Evolutionary conservation across 2,797 vertebrate species (phyloP).

Genomic region (Phrynocephalus guinanensis): DNA sequence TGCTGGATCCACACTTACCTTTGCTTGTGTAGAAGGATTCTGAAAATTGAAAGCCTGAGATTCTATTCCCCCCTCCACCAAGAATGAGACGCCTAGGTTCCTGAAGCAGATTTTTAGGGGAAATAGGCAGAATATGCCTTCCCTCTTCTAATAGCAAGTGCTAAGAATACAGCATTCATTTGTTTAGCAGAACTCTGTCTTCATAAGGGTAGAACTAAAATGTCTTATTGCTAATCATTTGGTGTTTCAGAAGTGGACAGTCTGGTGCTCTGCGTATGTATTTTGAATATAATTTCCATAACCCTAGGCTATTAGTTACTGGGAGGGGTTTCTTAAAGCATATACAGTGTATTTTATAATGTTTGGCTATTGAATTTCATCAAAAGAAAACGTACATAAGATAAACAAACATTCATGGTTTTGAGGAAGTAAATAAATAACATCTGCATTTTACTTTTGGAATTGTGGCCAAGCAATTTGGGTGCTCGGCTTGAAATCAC

Average conservation of each 20-base stretch:
- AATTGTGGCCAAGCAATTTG: not conserved
- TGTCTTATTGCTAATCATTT: not conserved
- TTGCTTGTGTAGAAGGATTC: no score
- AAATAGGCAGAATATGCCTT: not conserved
- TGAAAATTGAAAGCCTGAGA: not conserved
- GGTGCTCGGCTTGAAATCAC: not conserved
- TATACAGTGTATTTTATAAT: not conserved
- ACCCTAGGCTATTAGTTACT: no score
- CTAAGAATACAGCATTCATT: not conserved
- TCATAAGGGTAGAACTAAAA: not conserved
- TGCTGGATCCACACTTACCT: not conserved
- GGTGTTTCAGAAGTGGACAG: not conserved
- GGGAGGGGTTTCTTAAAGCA: no score
- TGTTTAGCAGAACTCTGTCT: not conserved
- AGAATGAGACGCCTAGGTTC: not conserved
- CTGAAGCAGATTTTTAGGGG: not conserved
- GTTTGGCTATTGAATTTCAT: not conserved
- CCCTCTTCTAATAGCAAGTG: not conserved
- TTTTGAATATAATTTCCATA: no score
- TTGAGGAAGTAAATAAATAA: not conserved
- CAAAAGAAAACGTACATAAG: not conserved
- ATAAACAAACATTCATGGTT: not conserved
- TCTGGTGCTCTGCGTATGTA: no score
- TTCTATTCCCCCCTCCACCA: not conserved
- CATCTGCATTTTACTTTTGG: not conserved